phyloP scores from a whole-genome alignment of 2,888 invertebrate genomes.

The Rhagonycha fulva region DNA sequence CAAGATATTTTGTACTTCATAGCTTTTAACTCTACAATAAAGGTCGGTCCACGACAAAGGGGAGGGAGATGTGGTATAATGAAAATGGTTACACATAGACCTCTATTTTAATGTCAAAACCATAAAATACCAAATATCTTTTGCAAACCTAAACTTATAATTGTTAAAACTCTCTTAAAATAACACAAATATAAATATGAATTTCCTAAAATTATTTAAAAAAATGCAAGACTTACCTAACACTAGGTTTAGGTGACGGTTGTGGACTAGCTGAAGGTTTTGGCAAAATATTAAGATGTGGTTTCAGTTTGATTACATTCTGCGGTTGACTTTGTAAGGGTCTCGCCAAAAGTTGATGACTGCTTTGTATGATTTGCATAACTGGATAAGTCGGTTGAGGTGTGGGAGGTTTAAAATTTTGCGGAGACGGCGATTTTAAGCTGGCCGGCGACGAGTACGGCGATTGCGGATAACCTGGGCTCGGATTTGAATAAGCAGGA shows the following conservation, averaged over 20 bases:
- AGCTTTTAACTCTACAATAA: too few species aligned
- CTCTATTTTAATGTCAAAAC: too few species aligned
- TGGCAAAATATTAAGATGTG: conserved; percentile 55
- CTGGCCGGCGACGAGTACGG: conserved; percentile 54
- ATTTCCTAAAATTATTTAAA: too few species aligned
- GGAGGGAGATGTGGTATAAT: too few species aligned
- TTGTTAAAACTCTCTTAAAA: too few species aligned
- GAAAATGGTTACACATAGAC: too few species aligned
- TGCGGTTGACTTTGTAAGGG: conserved; percentile 49
- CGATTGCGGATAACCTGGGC: conserved; percentile 49
- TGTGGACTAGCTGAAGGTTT: conserved; percentile 54
- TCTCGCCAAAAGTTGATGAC: conserved; percentile 47
- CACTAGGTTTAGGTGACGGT: conserved; percentile 53
- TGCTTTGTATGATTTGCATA: conserved; percentile 54
- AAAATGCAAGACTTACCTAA: conserved; percentile 42
- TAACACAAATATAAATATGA: too few species aligned
- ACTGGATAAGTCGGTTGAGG: conserved; percentile 53
- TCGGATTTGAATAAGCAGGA: conserved; percentile 49
- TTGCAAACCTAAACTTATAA: too few species aligned
- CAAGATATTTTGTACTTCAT: too few species aligned
- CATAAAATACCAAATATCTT: too few species aligned
- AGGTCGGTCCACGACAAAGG: too few species aligned
- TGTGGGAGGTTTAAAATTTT: conserved; percentile 51
- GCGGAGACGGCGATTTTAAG: conserved; percentile 51
- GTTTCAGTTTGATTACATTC: conserved; percentile 54